These are phyloP conservation scores for Rotaria magnacalcarata DNA, from an alignment of 2,888 invertebrate species.

Conservation along the genomic window DNA sequence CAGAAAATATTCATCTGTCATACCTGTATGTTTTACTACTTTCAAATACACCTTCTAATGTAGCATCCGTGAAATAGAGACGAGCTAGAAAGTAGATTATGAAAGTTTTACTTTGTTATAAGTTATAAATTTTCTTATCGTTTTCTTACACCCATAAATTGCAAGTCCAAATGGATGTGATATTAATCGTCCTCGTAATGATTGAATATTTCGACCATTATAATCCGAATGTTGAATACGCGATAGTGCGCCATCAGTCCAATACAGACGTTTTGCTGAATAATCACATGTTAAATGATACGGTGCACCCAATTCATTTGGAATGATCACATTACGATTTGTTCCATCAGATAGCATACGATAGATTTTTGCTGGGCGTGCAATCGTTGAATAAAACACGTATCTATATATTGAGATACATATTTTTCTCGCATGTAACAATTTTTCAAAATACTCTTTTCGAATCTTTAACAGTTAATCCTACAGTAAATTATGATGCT, in stretches of 20 bases:
- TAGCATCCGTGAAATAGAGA: slow-evolving; percentile 95
- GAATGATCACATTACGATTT: slow-evolving; percentile 77
- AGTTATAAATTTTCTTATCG: too few relatives aligned
- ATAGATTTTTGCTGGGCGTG: slow-evolving; percentile 89
- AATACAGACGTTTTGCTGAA: slow-evolving; percentile 78
- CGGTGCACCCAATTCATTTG: slow-evolving; percentile 90
- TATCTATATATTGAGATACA: slow-evolving; percentile 59
- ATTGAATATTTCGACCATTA: slow-evolving; percentile 82
- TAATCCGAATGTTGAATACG: slow-evolving; percentile 81
- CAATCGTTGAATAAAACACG: slow-evolving; percentile 73
- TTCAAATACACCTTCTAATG: slow-evolving; percentile 70
- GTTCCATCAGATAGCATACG: slow-evolving; percentile 84
- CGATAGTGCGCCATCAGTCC: slow-evolving; percentile 76
- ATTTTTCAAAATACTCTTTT: too few relatives aligned
- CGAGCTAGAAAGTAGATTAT: slow-evolving; percentile 64
- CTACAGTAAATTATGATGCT: too few relatives aligned
- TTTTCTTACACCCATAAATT: slow-evolving; percentile 62
- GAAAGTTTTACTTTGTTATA: too few relatives aligned
- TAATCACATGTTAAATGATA: slow-evolving; percentile 92
- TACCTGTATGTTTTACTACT: slow-evolving; percentile 34
- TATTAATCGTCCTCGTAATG: slow-evolving; percentile 84
- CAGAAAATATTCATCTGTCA: not conserved
- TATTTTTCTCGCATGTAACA: too few relatives aligned
- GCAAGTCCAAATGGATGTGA: slow-evolving; percentile 66
- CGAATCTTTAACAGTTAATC: too few relatives aligned